Evolutionary conservation across 2,113 vertebrate species (phyloP).

Genomic region (Megaleporinus macrocephalus): DNA sequence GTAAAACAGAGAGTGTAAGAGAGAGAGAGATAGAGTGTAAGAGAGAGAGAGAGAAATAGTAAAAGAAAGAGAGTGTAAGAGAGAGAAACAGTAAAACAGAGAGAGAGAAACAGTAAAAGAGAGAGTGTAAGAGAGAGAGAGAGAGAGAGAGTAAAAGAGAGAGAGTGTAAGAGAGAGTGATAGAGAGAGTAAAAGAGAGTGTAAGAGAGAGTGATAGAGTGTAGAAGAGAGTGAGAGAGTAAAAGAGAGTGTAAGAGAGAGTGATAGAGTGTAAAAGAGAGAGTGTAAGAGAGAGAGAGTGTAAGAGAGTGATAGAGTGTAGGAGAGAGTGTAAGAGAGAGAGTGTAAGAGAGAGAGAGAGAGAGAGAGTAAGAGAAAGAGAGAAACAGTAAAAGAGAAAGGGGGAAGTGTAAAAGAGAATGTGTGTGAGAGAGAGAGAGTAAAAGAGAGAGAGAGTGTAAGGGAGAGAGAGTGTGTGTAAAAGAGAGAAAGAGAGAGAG

Average conservation of each 20-base stretch:
- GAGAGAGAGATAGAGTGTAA: constrained; percentile 48
- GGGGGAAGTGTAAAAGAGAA: too few species aligned
- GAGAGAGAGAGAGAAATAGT: constrained; percentile 12
- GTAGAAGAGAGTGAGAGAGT: constrained; percentile 53
- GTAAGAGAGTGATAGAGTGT: constrained; percentile 15
- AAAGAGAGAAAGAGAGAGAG: constrained; percentile 40
- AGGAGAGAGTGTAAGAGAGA: constrained; percentile 39
- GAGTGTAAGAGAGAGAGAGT: constrained; percentile 39
- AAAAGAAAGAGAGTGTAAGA: constrained; percentile 21
- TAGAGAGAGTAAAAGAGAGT: constrained; percentile 19
- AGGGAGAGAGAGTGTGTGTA: too few species aligned
- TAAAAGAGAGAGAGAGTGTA: constrained; percentile 16
- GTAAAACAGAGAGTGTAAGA: too few species aligned
- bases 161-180: constrained; percentile 42
- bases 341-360: constrained; percentile 33
- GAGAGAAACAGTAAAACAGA: too few species aligned
- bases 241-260: constrained; percentile 23
- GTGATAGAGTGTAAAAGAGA: constrained; percentile 2
- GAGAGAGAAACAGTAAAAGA: constrained; percentile 48
- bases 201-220: constrained; percentile 17
- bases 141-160: constrained; percentile 31
- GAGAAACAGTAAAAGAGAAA: constrained; percentile 45
- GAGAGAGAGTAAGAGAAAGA: constrained; percentile 17
- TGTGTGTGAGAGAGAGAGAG: constrained; percentile 8
- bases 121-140: constrained; percentile 18